Evolutionary conservation across 2,797 vertebrate species (phyloP), one percentile per base, ranked within the genome.

Genomic region (Rachycentron canadum): DNA sequence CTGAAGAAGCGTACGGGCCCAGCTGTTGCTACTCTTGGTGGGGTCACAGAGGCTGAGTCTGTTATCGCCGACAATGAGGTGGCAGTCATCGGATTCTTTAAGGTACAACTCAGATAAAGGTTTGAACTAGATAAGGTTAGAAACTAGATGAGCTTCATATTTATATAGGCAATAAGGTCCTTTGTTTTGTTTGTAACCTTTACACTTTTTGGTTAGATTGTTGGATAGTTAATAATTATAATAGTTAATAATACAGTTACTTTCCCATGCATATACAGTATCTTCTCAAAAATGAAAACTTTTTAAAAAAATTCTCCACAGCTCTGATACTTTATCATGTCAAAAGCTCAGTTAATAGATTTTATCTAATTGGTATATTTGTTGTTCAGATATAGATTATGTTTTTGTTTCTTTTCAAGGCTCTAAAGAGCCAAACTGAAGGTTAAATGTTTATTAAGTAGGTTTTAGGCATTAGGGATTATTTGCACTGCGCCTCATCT

Each of bases 1-100:
- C 89, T 99, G 90, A 99, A 97, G 95, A 99, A 99, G 76, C 96
- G 97, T 83, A 99, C 97, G 0, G 98, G 98, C 14, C 98, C 98
- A 0, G 95, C 97, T 0, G 97, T 98, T 1, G 41, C 93, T 17
- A 88, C 92, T 1, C 86, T 99, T 85, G 3, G 59, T 0, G 96
- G 96, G 0, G 88, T 92, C 28, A 88, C 93, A 0, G 93, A 96
- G 3, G 95, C 96, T 0, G 96, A 97, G 80, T 84, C 95, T 0
- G 63, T 99, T 41, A 94, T 99, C 53, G 96, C 97, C 1, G 96
- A 97, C 88, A 96, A 87, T 0, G 98, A 99, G 58, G 98, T 99
- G 74, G 94, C 92, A 0, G 96, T 99, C 85, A 94, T 99, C 12
- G 98, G 98, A 1, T 99, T 99, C 94, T 99, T 99, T 79, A 98